Evolutionary conservation across 2,113 vertebrate species (phyloP).

Genomic region (Microtus montanus): DNA sequence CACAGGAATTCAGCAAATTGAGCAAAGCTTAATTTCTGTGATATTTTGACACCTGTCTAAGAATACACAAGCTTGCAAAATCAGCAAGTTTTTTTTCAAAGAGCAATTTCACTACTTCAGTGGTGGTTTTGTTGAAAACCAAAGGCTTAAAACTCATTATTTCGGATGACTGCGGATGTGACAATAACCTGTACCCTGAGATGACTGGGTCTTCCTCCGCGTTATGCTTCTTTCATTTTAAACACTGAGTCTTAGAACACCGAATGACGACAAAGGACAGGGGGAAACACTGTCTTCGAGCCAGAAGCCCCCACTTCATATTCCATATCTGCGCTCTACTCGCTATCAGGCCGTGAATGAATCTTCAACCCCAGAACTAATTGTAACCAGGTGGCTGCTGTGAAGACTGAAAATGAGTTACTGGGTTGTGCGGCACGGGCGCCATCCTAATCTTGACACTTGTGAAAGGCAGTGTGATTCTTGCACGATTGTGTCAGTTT

Average conservation of each 20-base stretch:
- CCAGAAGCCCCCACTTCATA: neutral
- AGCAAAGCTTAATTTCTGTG: neutral
- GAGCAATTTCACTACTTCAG: neutral
- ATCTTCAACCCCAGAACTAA: neutral
- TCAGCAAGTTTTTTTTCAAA: neutral
- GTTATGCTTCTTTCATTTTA: neutral
- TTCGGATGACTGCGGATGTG: neutral
- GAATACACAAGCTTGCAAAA: slow-evolving; percentile 29
- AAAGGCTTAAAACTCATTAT: slow-evolving; percentile 26
- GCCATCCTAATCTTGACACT: neutral
- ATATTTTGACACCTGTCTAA: slow-evolving; percentile 50
- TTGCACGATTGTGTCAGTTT: neutral
- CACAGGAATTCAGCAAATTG: slow-evolving; percentile 18
- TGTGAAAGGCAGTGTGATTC: neutral
- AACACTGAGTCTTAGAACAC: slow-evolving; percentile 10
- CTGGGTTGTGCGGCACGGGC: neutral
- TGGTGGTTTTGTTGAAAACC: slow-evolving; percentile 41
- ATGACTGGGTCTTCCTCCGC: neutral
- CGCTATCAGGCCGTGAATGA: neutral
- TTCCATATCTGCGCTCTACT: neutral
- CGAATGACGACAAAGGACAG: neutral
- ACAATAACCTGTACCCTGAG: neutral
- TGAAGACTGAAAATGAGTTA: neutral
- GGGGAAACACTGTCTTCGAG: neutral
- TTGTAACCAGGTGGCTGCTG: neutral